Base-by-base conservation (phyloP, 2,797 vertebrate species). In the Rhabdomys pumilio region DNA sequence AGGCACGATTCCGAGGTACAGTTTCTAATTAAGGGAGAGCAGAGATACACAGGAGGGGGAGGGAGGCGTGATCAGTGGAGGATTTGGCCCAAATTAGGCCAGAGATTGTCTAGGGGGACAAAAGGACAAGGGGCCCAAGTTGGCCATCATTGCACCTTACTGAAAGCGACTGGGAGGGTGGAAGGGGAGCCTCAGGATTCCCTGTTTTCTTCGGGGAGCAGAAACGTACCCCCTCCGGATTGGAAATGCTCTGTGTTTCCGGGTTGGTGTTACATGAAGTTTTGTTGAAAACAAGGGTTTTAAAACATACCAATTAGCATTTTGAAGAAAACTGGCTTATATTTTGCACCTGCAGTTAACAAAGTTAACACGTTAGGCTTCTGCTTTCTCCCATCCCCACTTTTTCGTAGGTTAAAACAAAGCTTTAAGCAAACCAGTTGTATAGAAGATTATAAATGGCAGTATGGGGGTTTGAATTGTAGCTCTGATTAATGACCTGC, bases 91-190 rank as follows among this genome's bases (percentile, higher is more conserved):
- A 31, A 96, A 96, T 95, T 63, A 97, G 96, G 96, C 93, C 96
- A 90, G 91, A 95, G 89, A 72, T 90, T 67, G 87, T 96, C 91
- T 84, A 34, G 76, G 91, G 97, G 96, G 63, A 93, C 94, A 73
- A 77, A 96, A 94, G 97, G 90, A 97, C 90, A 20, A 96, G 97
- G 98, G 97, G 94, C 97, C 97, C 96, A 97, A 98, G 98, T 98
- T 97, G 80, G 90, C 93, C 95, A 92, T 92, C 95, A 22, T 9
- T 67, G 17, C 82, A 81, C 96, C 94, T 97, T 95, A 95, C 96
- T 93, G 90, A 96, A 72, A 97, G 95, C 93, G 96, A 77, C 95
- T 38, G 93, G 97, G 96, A 97, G 97, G 97, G 89, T 79, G n/a
- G 92, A 89, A 76, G 97, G 95, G 96, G 97, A 80, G 92, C 88